Evolutionary conservation across 2,888 invertebrate species (phyloP).

Genomic region (Drosophila suboccidentalis): DNA sequence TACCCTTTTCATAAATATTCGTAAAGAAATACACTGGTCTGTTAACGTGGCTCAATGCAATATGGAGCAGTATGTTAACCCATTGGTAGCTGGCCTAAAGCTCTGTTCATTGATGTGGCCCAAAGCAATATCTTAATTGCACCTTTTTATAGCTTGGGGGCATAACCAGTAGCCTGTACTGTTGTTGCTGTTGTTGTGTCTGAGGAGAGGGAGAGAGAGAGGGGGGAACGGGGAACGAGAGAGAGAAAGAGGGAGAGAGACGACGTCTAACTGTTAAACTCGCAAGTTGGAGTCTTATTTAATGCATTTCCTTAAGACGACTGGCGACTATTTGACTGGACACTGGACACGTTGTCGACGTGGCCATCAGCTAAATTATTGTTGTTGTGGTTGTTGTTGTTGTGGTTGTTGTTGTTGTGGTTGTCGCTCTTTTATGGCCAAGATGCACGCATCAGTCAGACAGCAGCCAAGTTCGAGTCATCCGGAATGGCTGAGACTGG

Average conservation of each 20-base stretch:
- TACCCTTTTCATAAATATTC: background rate
- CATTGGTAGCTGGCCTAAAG: slow-evolving; percentile 9
- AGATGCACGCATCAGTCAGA: slow-evolving; percentile 78
- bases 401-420: slow-evolving; percentile 42
- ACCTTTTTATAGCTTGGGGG: slow-evolving; percentile 27
- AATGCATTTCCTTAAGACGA: slow-evolving; percentile 78
- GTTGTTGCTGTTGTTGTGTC: slow-evolving; percentile 4
- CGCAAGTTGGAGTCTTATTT: slow-evolving; percentile 57
- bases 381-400: slow-evolving; percentile 38
- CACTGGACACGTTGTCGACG: slow-evolving; percentile 66
- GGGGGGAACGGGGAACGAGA: background rate
- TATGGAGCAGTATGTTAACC: slow-evolving; percentile 5
- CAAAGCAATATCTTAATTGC: slow-evolving; percentile 38
- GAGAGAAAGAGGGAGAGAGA: background rate
- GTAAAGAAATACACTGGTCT: background rate
- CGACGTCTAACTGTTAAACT: slow-evolving; percentile 69
- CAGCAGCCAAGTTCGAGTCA: slow-evolving; percentile 33
- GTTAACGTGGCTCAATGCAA: background rate
- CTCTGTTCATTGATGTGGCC: slow-evolving; percentile 21
- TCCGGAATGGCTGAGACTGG: slow-evolving; percentile 1
- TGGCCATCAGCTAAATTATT: slow-evolving; percentile 75
- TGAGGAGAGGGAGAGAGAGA: background rate
- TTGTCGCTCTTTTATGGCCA: slow-evolving; percentile 76
- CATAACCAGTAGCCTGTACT: slow-evolving; percentile 33
- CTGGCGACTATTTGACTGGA: slow-evolving; percentile 59